These are phyloP conservation scores for Mimumesa dahlbomi DNA, from an alignment of 2,888 invertebrate genomes.

Conservation along the genomic window DNA sequence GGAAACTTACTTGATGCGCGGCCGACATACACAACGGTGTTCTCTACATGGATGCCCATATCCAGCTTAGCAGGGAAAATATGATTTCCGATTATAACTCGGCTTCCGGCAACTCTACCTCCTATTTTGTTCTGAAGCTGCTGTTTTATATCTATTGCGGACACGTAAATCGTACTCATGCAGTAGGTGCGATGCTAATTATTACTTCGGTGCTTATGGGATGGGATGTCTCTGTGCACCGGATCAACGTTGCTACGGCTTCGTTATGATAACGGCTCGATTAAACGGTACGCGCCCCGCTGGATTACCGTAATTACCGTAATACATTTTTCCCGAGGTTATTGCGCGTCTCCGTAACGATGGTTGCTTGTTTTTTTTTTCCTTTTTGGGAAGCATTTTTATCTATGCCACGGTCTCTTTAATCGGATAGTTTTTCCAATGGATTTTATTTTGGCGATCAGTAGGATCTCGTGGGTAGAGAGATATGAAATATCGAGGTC, in stretches of 20 bases:
- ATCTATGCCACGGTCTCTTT: too few relatives aligned
- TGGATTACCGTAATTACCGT: too few relatives aligned
- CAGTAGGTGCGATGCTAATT: conserved; percentile 62
- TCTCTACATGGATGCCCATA: conserved; percentile 78
- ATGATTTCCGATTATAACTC: conserved; percentile 74
- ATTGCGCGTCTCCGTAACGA: too few relatives aligned
- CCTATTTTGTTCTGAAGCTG: conserved; percentile 65
- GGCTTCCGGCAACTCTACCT: conserved; percentile 67
- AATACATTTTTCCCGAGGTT: too few relatives aligned
- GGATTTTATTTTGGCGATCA: too few relatives aligned
- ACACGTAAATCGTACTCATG: conserved; percentile 65
- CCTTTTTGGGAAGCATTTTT: too few relatives aligned
- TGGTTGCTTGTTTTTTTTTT: too few relatives aligned
- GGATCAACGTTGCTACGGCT: conserved; percentile 28
- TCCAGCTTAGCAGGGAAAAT: conserved; percentile 77
- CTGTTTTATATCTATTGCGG: conserved; percentile 66
- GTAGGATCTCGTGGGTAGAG: too few relatives aligned
- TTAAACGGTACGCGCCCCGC: neutral
- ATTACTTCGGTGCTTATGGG: conserved; percentile 48
- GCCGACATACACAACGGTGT: conserved; percentile 77
- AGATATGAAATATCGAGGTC: too few relatives aligned
- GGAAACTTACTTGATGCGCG: conserved; percentile 75
- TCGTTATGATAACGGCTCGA: neutral
- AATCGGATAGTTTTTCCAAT: too few relatives aligned
- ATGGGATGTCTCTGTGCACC: conserved; percentile 15